Conservation (phyloP, 2,113 vertebrate genomes). For the Atractosteus spatula region DNA sequence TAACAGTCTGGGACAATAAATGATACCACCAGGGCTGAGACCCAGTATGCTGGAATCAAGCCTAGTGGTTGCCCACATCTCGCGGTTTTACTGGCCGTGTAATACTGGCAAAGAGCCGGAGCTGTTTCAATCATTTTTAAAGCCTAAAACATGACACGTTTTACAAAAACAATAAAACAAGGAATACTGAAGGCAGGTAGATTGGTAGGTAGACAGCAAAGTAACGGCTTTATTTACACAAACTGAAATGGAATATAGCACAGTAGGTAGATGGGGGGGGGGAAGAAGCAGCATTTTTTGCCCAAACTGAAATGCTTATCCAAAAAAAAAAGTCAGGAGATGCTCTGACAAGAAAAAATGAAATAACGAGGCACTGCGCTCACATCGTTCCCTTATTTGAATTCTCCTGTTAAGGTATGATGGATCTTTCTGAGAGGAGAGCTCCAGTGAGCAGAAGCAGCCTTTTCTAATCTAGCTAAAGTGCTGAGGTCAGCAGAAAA, state of each 20-base stretch:
- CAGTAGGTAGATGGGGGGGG: neutral
- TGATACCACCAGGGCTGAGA: slow-evolving; percentile 5
- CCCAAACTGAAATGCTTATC: slow-evolving; percentile 7
- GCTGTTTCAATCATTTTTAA: slow-evolving; percentile 21
- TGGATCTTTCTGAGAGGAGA: neutral
- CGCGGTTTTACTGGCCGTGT: slow-evolving; percentile 18
- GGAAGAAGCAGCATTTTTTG: slow-evolving; percentile 2
- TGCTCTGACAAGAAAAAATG: slow-evolving; percentile 1
- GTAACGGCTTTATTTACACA: neutral
- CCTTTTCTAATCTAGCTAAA: neutral
- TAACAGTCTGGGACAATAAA: slow-evolving; percentile 5
- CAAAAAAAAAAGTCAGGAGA: neutral
- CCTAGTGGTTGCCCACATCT: neutral
- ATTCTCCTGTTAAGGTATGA: slow-evolving; percentile 3
- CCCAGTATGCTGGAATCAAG: neutral
- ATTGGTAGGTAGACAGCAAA: too few species aligned
- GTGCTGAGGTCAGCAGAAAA: slow-evolving; percentile 9
- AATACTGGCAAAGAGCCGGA: slow-evolving; percentile 11
- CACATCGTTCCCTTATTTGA: neutral
- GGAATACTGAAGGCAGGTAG: too few species aligned
- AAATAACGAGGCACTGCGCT: slow-evolving; percentile 15
- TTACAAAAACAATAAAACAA: slow-evolving; percentile 5
- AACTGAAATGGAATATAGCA: neutral
- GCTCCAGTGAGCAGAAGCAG: neutral
- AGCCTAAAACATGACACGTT: slow-evolving; percentile 12